Evolutionary conservation across 2,888 invertebrate genomes (phyloP), one percentile per base, ranked within the genome.

Genomic region (Autographa gamma): DNA sequence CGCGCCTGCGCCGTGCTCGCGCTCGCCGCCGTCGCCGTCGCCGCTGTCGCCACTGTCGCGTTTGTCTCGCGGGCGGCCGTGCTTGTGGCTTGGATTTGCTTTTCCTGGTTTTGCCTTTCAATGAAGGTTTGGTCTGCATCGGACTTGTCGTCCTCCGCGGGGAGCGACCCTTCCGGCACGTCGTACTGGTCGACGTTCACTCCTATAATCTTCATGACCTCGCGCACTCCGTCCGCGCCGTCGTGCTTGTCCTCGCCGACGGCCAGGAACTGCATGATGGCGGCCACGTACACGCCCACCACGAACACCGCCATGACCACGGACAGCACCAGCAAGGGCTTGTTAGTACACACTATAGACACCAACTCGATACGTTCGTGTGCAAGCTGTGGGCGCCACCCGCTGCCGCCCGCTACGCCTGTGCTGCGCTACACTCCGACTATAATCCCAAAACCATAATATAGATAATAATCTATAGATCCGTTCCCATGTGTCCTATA

Each of bases 221-320:
- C 19, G 25, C 25, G 25, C 25, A 56, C 19, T 25, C 31, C 6
- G 2, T 16, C 19, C 31, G 34, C n/a, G 52, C 19, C 11, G 3
- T 38, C 16, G 5, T 19, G 11, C 6, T 54, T 69, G 13, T 60
- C 72, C 9, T 79, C 75, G 54, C 79, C 64, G 25, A 84, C 88
- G 13, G 77, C 79, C n/a, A 86, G 0, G 71, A 93, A 83, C 85
- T 92, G 92, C 69, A 91, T 14, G 34, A 88, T 63, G 66, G 90
- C 85, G 5, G 83, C 79, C 25, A 85, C 68, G 71, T 93, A 59
- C 60, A 88, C 80, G 78, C 87, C 85, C 77, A 79, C 84, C 79
- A 91, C 88, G 82, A 92, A 88, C 77, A 76, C 74, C 67, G 88
- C 92, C 93, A 94, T 93, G 82, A 90, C 38, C 76, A 92, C 8